Evolutionary conservation across 2,888 invertebrate genomes (phyloP).

Genomic region (Pandemis heparana): DNA sequence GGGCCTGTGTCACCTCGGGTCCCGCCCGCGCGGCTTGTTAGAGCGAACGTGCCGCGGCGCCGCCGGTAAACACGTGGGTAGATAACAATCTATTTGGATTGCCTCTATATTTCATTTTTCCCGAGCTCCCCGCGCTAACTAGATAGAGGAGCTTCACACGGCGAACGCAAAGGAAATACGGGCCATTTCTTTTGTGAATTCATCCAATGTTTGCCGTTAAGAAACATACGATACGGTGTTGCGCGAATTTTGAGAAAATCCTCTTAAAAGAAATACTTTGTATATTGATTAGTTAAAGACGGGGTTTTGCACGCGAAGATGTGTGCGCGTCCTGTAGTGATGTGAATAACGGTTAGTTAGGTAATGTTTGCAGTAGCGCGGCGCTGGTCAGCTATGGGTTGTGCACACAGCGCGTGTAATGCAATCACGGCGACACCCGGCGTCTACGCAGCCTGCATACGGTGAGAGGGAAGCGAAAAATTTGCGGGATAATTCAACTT

Average conservation of each 20-base stretch:
- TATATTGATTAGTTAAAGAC: background rate
- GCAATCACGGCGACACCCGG: conserved; percentile 61
- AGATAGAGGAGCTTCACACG: conserved; percentile 74
- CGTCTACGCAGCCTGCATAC: conserved; percentile 55
- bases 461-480: conserved; percentile 22
- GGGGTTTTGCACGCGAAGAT: background rate
- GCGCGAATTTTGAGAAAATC: conserved; percentile 42
- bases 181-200: conserved; percentile 69
- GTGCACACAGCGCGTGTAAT: conserved; percentile 71
- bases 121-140: conserved; percentile 79
- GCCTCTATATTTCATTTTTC: conserved; percentile 86
- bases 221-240: conserved; percentile 41
- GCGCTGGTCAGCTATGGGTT: conserved; percentile 73
- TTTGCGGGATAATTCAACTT: background rate
- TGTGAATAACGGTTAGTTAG: conserved; percentile 76
- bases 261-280: background rate
- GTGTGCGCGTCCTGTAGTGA: conserved; percentile 40
- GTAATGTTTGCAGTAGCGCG: conserved; percentile 64
- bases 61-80: conserved; percentile 84
- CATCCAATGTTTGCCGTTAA: conserved; percentile 54
- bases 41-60: conserved; percentile 80
- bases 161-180: conserved; percentile 76
- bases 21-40: conserved; percentile 74
- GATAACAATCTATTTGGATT: conserved; percentile 86
- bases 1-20: conserved; percentile 66